Conservation (phyloP, 2,888 invertebrate genomes). For the Dugesia japonica region DNA sequence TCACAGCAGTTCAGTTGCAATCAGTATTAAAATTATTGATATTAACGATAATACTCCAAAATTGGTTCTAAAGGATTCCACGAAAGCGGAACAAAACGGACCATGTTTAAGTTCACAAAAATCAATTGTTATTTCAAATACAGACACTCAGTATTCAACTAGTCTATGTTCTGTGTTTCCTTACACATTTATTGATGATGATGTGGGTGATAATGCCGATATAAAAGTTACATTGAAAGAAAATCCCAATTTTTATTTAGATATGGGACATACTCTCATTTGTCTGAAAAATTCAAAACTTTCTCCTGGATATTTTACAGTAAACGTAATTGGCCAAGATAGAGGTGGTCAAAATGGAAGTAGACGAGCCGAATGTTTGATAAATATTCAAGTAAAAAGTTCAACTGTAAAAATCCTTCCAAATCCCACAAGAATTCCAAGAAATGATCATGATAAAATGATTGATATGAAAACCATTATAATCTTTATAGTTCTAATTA, state of each 20-base stretch:
- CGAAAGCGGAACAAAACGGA: neutral
- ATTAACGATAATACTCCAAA: neutral
- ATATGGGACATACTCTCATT: neutral
- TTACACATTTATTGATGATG: slow-evolving; percentile 4
- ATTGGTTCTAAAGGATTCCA: neutral
- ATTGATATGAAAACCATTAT: neutral
- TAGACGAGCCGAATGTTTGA: neutral
- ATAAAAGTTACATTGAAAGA: neutral
- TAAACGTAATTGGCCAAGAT: neutral
- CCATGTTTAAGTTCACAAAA: neutral
- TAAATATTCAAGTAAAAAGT: neutral
- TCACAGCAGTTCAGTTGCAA: neutral
- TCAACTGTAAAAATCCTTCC: neutral
- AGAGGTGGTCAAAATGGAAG: neutral
- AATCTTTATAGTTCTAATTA: neutral
- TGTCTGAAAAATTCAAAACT: neutral
- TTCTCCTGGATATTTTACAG: neutral
- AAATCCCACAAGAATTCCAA: neutral
- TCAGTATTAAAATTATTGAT: neutral
- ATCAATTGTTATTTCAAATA: neutral
- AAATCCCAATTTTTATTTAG: neutral
- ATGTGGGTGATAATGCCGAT: neutral
- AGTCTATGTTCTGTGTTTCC: neutral
- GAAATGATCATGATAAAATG: neutral
- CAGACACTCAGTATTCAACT: neutral